These are phyloP conservation scores for Conus canariensis DNA, from an alignment of 2,888 invertebrate genomes.

Conservation along the genomic window DNA sequence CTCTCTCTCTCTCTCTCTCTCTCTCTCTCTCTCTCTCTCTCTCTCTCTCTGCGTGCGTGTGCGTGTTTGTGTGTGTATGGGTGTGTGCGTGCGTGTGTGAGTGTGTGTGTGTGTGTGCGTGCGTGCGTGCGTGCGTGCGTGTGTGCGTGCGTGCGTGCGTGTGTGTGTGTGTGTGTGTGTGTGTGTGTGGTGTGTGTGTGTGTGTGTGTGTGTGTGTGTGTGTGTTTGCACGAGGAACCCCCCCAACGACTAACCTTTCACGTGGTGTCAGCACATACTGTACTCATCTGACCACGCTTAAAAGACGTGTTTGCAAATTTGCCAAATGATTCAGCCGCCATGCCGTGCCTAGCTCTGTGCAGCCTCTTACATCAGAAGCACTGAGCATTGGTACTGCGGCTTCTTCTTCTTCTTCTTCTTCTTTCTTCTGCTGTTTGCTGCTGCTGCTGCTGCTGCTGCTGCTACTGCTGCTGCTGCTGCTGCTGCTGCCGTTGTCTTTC, in stretches of 20 bases:
- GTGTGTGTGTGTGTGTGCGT: too few relatives aligned
- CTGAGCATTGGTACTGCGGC: neutral
- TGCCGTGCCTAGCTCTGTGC: neutral
- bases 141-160: too few relatives aligned
- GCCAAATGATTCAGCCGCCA: neutral
- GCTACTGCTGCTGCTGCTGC: too few relatives aligned
- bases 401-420: too few relatives aligned
- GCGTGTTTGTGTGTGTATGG: too few relatives aligned
- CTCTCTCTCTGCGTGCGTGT: neutral
- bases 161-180: too few relatives aligned
- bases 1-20: neutral
- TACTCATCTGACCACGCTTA: neutral
- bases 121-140: too few relatives aligned
- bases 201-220: neutral
- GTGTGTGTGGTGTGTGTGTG: too few relatives aligned
- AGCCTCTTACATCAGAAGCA: neutral
- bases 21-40: neutral
- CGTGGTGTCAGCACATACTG: neutral
- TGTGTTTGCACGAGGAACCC: neutral
- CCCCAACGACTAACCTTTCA: neutral
- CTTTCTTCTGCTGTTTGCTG: too few relatives aligned
- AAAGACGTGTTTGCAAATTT: conserved; percentile 27
- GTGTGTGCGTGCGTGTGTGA: too few relatives aligned
- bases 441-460: too few relatives aligned
- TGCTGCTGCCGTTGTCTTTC: too few relatives aligned